Evolutionary conservation across 2,888 invertebrate species (phyloP), one percentile per base, ranked within the genome.

Genomic region (Sipha maydis): DNA sequence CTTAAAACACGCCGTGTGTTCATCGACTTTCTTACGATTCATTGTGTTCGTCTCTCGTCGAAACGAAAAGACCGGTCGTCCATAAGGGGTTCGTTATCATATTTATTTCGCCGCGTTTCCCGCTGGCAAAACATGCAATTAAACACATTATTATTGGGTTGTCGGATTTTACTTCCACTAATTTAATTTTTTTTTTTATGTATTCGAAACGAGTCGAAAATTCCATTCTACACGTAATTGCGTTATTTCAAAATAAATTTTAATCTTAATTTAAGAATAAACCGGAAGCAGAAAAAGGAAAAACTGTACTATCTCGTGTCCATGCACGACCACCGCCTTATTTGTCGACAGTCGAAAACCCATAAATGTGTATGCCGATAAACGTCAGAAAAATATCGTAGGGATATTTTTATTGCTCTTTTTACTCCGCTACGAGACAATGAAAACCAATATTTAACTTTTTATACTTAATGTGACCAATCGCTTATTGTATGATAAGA

Each of bases 361-460:
- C 28, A 28, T 69, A 69, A 28, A n/a, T n/a, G 69, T n/a, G 69
- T 69, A 11, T 3, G 14, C 25, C 25, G n/a, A 21, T 73, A 19
- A 73, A 73, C 73, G 21, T 38, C 3, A 38, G 17, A 21, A 21
- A 28, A 34, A 31, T 34, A 34, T 38, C 73, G 73, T 73, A 1
- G 8, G 34, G 34, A 34, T n/a, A 41, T n/a, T 41, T 76, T 76
- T 76, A n/a, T 41, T n/a, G 14, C 41, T 41, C 25, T 76, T 76
- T n/a, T 61, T 71, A 28, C 17, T 61, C 25, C 25, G n/a, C 61
- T 19, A 19, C 9, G 78, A 77, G 38, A 31, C 28, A 17, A 14
- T 56, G 17, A 41, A 48, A 67, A 82, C 82, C 28, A 82, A 82
- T 82, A 69, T 82, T 82, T 82, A 28, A 41, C 69, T 28, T 17